Evolutionary conservation across 2,888 invertebrate species (phyloP).

Genomic region (Caenorhabditis sinica): DNA sequence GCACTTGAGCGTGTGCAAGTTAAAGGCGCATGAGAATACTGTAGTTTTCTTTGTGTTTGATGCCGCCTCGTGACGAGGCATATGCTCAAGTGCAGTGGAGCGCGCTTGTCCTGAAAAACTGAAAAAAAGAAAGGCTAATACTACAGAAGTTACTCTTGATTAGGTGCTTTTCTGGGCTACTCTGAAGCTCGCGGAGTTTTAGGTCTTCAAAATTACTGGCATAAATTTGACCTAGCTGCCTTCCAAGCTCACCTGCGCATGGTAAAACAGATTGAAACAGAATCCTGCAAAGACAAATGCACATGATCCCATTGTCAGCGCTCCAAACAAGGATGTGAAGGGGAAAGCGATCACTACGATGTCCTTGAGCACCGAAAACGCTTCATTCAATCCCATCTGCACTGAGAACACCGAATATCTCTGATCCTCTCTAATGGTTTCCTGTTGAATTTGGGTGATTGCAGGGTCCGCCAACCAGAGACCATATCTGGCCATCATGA

Average conservation of each 20-base stretch:
- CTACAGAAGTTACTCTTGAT: too few relatives aligned
- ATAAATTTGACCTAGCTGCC: background rate
- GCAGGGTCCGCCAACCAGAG: conserved; percentile 81
- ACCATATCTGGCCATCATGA: conserved; percentile 77
- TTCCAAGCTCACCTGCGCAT: conserved; percentile 65
- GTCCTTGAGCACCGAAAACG: conserved; percentile 77
- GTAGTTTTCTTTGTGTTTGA: too few relatives aligned
- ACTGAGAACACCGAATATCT: conserved; percentile 76
- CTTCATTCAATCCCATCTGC: conserved; percentile 75
- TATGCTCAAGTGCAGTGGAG: too few relatives aligned
- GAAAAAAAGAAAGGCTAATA: too few relatives aligned
- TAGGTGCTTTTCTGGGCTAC: too few relatives aligned
- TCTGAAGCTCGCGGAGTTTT: too few relatives aligned
- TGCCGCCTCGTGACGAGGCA: too few relatives aligned
- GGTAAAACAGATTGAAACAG: conserved; percentile 68
- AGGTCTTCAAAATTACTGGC: too few relatives aligned
- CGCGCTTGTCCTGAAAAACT: too few relatives aligned
- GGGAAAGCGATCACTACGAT: conserved; percentile 74
- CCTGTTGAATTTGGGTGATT: conserved; percentile 80
- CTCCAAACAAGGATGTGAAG: conserved; percentile 70
- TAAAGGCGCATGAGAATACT: too few relatives aligned
- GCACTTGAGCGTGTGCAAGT: too few relatives aligned
- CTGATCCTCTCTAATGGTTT: conserved; percentile 75
- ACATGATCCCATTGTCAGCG: conserved; percentile 67
- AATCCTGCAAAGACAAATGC: conserved; percentile 71